Percentiles rank a stretch among this genome's conserved stretches.
phyloP scores from a whole-genome alignment of 64 coral and sea anemone genomes.

The Anthopleura sola region DNA sequence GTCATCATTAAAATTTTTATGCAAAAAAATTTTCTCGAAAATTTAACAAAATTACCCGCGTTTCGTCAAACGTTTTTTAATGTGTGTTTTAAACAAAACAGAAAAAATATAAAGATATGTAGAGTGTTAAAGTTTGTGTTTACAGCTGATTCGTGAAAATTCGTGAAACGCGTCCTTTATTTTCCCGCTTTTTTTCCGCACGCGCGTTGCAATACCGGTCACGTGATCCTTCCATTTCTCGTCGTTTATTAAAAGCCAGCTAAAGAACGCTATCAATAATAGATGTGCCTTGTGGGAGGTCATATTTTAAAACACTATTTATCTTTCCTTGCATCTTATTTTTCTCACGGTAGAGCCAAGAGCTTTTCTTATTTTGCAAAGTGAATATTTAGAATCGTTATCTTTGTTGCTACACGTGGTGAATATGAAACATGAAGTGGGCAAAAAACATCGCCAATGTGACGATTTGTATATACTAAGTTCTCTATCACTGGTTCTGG shows the following conservation, averaged over 20 bases:
- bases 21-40: too few relatives aligned
- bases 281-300: not conserved
- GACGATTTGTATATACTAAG: too few relatives aligned
- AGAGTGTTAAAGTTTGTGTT: too few relatives aligned
- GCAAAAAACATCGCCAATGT: not conserved
- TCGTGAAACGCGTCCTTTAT: not conserved
- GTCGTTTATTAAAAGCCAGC: not conserved
- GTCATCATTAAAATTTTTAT: too few relatives aligned
- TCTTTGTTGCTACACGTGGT: not conserved
- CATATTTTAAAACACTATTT: not conserved
- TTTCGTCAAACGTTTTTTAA: too few relatives aligned
- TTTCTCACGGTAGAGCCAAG: not conserved
- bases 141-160: not conserved
- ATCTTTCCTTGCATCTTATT: not conserved
- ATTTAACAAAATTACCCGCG: too few relatives aligned
- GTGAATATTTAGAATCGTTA: not conserved
- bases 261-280: not conserved
- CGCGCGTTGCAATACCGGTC: not conserved
- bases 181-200: not conserved
- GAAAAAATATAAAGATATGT: too few relatives aligned
- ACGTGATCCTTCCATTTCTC: not conserved
- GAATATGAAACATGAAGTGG: not conserved
- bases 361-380: not conserved
- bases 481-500: too few relatives aligned
- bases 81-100: too few relatives aligned